Base-by-base conservation (phyloP, 2,888 invertebrate species). In the Lamellibrachia satsuma region DNA sequence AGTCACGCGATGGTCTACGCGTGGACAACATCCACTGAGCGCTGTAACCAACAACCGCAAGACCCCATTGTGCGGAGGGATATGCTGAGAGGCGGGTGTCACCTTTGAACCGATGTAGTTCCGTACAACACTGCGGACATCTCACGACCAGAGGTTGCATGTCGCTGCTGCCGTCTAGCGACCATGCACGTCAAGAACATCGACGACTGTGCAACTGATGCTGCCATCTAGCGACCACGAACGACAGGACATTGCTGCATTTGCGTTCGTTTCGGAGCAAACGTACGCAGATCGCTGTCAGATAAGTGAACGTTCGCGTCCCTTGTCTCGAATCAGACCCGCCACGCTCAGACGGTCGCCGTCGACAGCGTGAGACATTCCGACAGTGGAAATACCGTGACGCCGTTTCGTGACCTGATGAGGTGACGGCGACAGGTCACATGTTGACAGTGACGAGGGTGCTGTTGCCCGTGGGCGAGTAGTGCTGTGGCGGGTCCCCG, bases 391-490 rank as follows among this genome's bases (percentile, higher is more conserved):
- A 15, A 6, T 22, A 15, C 3, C 75, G 22, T 75, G 11, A 22
- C 75, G 15, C 4, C 15, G 75, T 22, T 3, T 60, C 4, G 60
- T 22, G 60, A 60, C 22, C 60, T 60, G 60, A 60, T 60, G 11
- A 22, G 60, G 11, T 15, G 60, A 60, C 60, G 3, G 75, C 15
- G 57, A 6, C 75, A 75, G 75, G 75, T 75, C 75, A 75, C 75
- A 75, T 75, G 75, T 75, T 75, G 75, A 75, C 75, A n/a, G 75
- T 75, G 75, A 75, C 75, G 75, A 75, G 75, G 4, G 75, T 75
- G 22, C 75, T 75, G 75, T 75, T 75, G 22, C 39, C 39, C 0
- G 39, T 39, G 39, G 39, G 39, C 39, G 75, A n/a, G 22, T 15
- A 75, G 75, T 75, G n/a, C 6, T 75, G 75, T 75, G 15, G 75